These are phyloP conservation scores for Nymphalis polychloros DNA, from an alignment of 2,888 invertebrate genomes.

Conservation along the genomic window DNA sequence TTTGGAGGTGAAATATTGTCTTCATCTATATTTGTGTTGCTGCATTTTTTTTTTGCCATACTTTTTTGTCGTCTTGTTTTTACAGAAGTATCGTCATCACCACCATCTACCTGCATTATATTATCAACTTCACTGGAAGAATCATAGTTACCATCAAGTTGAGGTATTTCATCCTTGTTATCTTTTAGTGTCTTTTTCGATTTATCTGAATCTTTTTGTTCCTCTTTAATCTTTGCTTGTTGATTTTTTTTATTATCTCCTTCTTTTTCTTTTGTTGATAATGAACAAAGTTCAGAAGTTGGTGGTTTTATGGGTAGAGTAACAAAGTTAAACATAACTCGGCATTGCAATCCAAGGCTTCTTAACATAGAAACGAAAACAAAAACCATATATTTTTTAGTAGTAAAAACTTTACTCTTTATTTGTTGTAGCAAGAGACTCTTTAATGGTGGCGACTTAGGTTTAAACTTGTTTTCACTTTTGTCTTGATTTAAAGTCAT, in stretches of 20 bases:
- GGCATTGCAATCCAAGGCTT: constrained; percentile 89
- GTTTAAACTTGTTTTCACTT: constrained; percentile 75
- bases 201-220: constrained; percentile 42
- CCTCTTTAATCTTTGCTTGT: constrained; percentile 40
- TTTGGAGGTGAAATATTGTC: constrained; percentile 66
- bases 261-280: constrained; percentile 72
- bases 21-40: constrained; percentile 39
- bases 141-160: constrained; percentile 82
- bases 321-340: constrained; percentile 90
- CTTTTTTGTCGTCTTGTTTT: constrained; percentile 52
- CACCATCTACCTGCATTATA: constrained; percentile 66
- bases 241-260: constrained; percentile 37
- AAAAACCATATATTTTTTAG: constrained; percentile 86
- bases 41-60: constrained; percentile 45
- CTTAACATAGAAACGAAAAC: constrained; percentile 89
- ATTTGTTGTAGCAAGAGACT: constrained; percentile 81
- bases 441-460: constrained; percentile 72
- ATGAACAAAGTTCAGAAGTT: constrained; percentile 83
- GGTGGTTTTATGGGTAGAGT: constrained; percentile 88
- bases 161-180: constrained; percentile 64
- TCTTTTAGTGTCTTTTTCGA: constrained; percentile 45
- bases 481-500: constrained; percentile 82
- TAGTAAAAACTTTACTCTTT: constrained; percentile 82
- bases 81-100: constrained; percentile 51
- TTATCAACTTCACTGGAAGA: constrained; percentile 46